Conservation (phyloP, 1,140 invertebrate species). For the Drosophila biarmipes region DNA sequence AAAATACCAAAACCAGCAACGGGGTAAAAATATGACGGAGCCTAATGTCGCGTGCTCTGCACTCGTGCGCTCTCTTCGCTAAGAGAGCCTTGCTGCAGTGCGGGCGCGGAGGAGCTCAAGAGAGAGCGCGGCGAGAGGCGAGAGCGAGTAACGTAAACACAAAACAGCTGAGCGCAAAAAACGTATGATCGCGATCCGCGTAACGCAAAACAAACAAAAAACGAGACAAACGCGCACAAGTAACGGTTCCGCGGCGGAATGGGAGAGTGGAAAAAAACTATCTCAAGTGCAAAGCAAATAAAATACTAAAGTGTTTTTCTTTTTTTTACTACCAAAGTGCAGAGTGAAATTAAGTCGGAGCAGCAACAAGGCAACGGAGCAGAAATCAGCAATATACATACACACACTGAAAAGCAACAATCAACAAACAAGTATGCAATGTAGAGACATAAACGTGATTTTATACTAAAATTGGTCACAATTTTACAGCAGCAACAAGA, state of each 20-base stretch:
- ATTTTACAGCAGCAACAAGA: conserved; percentile 59
- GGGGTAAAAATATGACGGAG: conserved; percentile 45
- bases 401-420: conserved; percentile 49
- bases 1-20: conserved; percentile 56
- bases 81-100: conserved; percentile 9
- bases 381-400: conserved; percentile 36
- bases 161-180: conserved; percentile 68
- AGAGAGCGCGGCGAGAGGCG: conserved; percentile 31
- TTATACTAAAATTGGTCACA: conserved; percentile 51
- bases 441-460: conserved; percentile 41
- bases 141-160: conserved; percentile 66
- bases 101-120: not conserved
- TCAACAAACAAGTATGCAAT: conserved; percentile 59
- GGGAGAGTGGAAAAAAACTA: conserved; percentile 42
- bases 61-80: conserved; percentile 15
- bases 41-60: conserved; percentile 30
- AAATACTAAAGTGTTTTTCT: conserved; percentile 22
- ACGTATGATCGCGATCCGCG: conserved; percentile 69
- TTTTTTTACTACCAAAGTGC: conserved; percentile 38
- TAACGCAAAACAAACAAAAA: conserved; percentile 58
- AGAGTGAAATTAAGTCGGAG: conserved; percentile 53
- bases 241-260: conserved; percentile 19
- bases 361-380: conserved; percentile 35
- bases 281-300: conserved; percentile 36
- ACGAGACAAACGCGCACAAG: conserved; percentile 7